Evolutionary conservation across 2,888 invertebrate species (phyloP).

Genomic region (Eumacrocentrus americanus): DNA sequence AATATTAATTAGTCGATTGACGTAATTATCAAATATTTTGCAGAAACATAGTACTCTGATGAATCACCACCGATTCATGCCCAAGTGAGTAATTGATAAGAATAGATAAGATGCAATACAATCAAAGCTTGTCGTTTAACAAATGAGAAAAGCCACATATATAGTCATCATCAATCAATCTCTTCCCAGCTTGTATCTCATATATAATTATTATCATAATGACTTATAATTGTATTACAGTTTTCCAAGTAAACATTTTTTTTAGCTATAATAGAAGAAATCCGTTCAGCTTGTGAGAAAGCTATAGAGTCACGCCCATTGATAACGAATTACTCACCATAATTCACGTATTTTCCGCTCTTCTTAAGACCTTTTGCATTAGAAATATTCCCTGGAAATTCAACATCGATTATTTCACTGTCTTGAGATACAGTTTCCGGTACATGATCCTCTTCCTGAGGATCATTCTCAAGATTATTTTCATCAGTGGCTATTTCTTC

Average conservation of each 20-base stretch:
- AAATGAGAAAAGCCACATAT: neutral
- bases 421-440: neutral
- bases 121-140: constrained; percentile 30
- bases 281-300: no score
- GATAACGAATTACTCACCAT: constrained; percentile 56
- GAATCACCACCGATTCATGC: constrained; percentile 48
- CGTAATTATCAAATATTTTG: no score
- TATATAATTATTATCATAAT: neutral
- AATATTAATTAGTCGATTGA: neutral
- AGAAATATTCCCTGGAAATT: constrained; percentile 28
- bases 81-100: constrained; percentile 53
- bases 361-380: constrained; percentile 37
- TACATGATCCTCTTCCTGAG: neutral
- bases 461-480: neutral
- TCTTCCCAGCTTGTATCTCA: no score
- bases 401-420: constrained; percentile 1
- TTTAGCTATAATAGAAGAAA: no score
- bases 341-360: constrained; percentile 52
- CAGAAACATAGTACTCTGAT: constrained; percentile 34
- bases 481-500: neutral
- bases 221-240: no score
- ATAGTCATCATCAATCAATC: neutral
- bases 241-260: no score
- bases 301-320: constrained; percentile 58
- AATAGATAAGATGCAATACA: constrained; percentile 45